Base-by-base conservation (phyloP, 2,797 vertebrate genomes). In the Muscicapa comitata region DNA sequence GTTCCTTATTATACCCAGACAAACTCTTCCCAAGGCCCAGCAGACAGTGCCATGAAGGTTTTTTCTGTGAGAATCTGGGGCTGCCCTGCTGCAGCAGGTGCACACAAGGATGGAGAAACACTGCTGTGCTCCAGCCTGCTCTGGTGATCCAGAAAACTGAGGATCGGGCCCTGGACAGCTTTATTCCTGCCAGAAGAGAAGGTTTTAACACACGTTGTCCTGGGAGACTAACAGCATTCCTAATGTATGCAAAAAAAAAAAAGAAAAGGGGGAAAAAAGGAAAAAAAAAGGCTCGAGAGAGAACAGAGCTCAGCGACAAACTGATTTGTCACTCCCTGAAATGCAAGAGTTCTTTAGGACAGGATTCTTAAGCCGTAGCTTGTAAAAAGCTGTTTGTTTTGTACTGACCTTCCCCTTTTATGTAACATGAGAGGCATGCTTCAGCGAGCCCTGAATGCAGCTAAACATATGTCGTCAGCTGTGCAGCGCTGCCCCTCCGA, bases 391-490 rank as follows among this genome's bases (percentile, higher is more conserved):
- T 94, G 97, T 97, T 97, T 97, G 97, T 97, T 97, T 96, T 97
- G 95, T 94, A 54, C 90, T 96, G 97, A 97, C 97, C 97, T 97
- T 96, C 96, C 95, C 92, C 96, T 97, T 98, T 98, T 96, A 97
- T 97, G 97, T 94, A 97, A 97, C 67, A 76, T 55, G 97, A 97
- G 97, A 95, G 86, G 95, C 97, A 94, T 92, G 97, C 96, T 97
- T 94, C 95, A 96, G 94, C 33, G 91, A 83, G 95, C 92, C 54
- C 94, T 53, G 96, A 95, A 95, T 94, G 95, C 94, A 80, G 94
- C 94, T 92, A 79, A 97, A 95, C 98, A 98, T 97, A 98, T 97
- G 98, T 97, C 96, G 93, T 98, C 97, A 97, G 97, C 96, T 97
- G 97, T 90, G 96, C 72, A 48, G 96, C 33, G 95, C 97, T 92